Evolutionary conservation across 1,140 invertebrate species (phyloP).

Genomic region (Drosophila sulfurigaster): DNA sequence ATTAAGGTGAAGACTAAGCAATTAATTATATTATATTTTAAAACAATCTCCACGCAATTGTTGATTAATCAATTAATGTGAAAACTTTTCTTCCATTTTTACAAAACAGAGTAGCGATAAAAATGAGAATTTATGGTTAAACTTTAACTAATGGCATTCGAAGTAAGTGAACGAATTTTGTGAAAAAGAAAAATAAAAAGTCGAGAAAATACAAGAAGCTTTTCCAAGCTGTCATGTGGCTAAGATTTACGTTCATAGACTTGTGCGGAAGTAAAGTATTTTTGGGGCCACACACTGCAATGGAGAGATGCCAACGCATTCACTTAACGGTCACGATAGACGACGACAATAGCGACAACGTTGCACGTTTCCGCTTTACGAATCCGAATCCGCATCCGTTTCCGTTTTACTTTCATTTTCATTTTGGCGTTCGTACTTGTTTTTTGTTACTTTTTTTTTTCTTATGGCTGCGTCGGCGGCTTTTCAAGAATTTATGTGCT

Average conservation of each 20-base stretch:
- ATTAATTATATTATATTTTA: too few species aligned
- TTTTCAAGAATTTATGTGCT: conserved; percentile 54
- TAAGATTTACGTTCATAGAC: conserved; percentile 13
- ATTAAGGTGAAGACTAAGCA: neutral
- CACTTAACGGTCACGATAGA: conserved; percentile 45
- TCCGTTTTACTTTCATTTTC: conserved; percentile 20
- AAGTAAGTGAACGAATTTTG: neutral
- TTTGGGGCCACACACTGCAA: conserved; percentile 1
- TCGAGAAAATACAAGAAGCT: neutral
- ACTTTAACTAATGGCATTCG: neutral
- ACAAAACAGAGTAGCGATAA: neutral
- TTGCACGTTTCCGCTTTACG: conserved; percentile 73
- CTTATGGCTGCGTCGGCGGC: neutral
- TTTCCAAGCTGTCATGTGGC: conserved; percentile 11
- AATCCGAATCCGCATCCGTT: conserved; percentile 54
- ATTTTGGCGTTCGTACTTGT: neutral
- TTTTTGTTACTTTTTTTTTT: neutral
- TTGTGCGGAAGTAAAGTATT: conserved; percentile 4
- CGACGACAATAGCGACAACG: conserved; percentile 55
- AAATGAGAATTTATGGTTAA: neutral
- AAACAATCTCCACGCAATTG: too few species aligned
- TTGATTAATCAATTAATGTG: neutral
- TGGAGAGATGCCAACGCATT: conserved; percentile 58
- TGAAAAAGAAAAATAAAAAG: neutral
- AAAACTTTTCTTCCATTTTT: neutral